Conservation (phyloP, 2,113 vertebrate species). For the Hippocampus comes region DNA sequence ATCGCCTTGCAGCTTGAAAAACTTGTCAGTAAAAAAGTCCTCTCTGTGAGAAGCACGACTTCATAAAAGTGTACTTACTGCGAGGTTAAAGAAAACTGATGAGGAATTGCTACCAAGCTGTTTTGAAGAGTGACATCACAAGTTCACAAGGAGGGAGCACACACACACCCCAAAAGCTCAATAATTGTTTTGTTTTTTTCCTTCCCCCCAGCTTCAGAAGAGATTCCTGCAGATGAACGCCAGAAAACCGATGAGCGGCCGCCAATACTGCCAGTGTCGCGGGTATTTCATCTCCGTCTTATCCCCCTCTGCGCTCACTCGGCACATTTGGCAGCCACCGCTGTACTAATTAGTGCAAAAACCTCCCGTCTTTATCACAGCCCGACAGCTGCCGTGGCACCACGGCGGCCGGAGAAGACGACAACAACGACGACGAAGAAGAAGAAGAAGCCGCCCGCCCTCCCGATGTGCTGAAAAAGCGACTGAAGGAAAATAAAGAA, state of each 20-base stretch:
- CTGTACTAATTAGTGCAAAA: conserved; percentile 63
- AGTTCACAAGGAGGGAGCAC: neutral
- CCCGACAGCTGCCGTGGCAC: conserved; percentile 39
- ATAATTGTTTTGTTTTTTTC: neutral
- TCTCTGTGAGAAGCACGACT: too few species aligned
- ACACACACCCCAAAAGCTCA: neutral
- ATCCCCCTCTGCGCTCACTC: conserved; percentile 38
- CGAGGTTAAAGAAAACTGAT: too few species aligned
- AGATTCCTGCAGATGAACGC: conserved; percentile 33
- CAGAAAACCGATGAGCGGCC: conserved; percentile 22
- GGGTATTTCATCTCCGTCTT: conserved; percentile 47
- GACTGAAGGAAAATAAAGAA: conserved; percentile 24
- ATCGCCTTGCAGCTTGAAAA: too few species aligned
- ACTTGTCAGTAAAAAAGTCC: too few species aligned
- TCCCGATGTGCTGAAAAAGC: conserved; percentile 30
- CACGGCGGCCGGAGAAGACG: conserved; percentile 27
- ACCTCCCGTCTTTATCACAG: conserved; percentile 62
- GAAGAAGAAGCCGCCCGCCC: neutral
- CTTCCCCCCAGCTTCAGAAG: conserved; percentile 21
- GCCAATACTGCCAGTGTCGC: conserved; percentile 64
- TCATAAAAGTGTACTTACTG: too few species aligned
- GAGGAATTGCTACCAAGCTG: neutral
- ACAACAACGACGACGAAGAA: neutral
- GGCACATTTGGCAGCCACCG: conserved; percentile 37
- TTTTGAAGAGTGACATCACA: neutral